These are phyloP conservation scores for Ceratotherium simum DNA, from an alignment of 2,113 vertebrate species.

Conservation along the genomic window DNA sequence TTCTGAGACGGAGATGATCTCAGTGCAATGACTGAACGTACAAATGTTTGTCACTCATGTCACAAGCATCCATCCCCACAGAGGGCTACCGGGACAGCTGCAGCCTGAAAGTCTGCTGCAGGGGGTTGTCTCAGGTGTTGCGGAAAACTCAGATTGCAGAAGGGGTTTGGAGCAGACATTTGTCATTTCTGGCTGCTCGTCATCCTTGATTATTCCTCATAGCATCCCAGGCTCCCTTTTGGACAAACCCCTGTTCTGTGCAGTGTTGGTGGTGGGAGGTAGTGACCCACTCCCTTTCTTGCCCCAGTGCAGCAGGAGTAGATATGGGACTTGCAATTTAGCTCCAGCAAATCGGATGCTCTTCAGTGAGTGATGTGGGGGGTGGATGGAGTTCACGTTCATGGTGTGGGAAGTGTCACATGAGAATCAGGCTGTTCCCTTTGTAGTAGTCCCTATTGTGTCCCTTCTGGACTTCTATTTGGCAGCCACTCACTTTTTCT, in stretches of 20 bases:
- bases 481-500: not conserved
- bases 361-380: too few relatives aligned
- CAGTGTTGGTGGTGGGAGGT: not conserved
- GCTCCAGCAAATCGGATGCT: not conserved
- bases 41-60: not conserved
- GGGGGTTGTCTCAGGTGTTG: not conserved
- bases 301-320: not conserved
- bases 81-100: not conserved
- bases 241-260: too few relatives aligned
- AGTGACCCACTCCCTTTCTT: not conserved
- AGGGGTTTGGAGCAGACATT: not conserved
- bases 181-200: not conserved
- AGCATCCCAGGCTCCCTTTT: too few relatives aligned
- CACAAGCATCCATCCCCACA: not conserved
- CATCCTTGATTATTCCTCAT: too few relatives aligned
- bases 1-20: not conserved
- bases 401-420: not conserved
- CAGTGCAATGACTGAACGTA: not conserved
- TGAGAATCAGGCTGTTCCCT: not conserved
- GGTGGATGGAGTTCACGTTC: accelerated
- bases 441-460: accelerated
- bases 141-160: not conserved
- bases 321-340: accelerated
- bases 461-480: not conserved
- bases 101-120: accelerated